Evolutionary conservation across 2,113 vertebrate species (phyloP).

Genomic region (Hemiprocne comata): DNA sequence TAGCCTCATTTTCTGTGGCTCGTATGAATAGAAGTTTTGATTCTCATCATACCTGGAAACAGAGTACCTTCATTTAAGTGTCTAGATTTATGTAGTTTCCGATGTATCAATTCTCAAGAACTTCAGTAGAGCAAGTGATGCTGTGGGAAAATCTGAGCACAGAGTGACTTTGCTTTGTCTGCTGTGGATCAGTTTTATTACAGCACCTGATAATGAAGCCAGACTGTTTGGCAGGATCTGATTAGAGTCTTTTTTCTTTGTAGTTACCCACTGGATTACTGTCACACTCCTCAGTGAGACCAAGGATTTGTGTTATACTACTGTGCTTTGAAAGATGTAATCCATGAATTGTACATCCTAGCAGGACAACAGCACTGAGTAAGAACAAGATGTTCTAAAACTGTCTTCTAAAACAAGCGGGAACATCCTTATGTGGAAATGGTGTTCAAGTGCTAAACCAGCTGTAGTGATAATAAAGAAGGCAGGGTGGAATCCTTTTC

Average conservation of each 20-base stretch:
- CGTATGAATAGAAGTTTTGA: background rate
- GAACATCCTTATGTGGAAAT: background rate
- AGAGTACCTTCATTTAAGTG: background rate
- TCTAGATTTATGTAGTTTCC: background rate
- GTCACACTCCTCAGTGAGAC: background rate
- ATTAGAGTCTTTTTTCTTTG: background rate
- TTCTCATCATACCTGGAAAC: background rate
- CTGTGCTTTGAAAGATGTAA: background rate
- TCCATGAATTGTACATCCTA: background rate
- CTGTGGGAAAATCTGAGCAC: background rate
- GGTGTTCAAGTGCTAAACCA: background rate
- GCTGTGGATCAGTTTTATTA: background rate
- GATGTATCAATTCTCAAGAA: rapidly evolving
- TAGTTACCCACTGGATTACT: background rate
- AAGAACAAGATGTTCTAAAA: background rate
- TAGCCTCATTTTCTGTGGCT: background rate
- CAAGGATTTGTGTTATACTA: background rate
- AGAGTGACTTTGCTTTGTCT: background rate
- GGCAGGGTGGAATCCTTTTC: background rate
- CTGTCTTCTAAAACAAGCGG: background rate
- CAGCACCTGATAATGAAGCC: background rate
- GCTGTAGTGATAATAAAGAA: background rate
- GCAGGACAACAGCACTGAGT: background rate
- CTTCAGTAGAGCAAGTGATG: background rate
- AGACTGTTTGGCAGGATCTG: too few species aligned